A percentile compares a stretch with the other conserved stretches of the same genome.
Evolutionary conservation across 2,797 vertebrate species (phyloP).

Genomic region (Phylloscopus collybita): DNA sequence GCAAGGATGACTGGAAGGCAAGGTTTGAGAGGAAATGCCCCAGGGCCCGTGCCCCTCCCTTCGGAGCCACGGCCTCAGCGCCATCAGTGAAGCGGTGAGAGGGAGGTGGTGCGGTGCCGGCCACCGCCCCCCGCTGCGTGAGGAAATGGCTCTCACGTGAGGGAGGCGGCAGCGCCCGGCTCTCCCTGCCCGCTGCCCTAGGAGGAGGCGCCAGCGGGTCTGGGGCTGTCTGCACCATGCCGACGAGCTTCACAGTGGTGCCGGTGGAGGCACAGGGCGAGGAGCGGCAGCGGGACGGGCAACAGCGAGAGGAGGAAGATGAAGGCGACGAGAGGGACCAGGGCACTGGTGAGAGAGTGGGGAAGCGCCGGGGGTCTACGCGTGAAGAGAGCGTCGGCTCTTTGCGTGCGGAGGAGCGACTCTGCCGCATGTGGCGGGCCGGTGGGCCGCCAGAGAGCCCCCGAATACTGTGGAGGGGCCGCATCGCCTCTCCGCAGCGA

Average conservation of each 20-base stretch:
- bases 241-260: constrained; percentile 92
- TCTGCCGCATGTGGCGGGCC: not conserved
- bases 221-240: constrained; percentile 73
- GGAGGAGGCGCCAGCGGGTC: not conserved
- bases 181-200: not conserved
- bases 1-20: not conserved
- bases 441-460: not conserved
- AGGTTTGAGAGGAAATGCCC: too few species aligned
- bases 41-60: not conserved
- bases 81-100: too few species aligned
- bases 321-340: not conserved
- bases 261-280: constrained; percentile 84
- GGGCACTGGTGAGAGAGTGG: not conserved
- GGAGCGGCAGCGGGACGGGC: not conserved
- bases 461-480: not conserved
- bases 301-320: not conserved
- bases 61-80: fast-evolving
- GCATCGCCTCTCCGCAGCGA: not conserved
- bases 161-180: not conserved
- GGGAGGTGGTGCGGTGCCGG: not conserved
- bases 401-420: not conserved
- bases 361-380: not conserved
- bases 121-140: not conserved
- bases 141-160: constrained; percentile 67
- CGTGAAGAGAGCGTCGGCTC: not conserved